These are phyloP conservation scores for Pseudomyrmex sp. DNA, from an alignment of 1,140 invertebrate species.

Conservation along the genomic window DNA sequence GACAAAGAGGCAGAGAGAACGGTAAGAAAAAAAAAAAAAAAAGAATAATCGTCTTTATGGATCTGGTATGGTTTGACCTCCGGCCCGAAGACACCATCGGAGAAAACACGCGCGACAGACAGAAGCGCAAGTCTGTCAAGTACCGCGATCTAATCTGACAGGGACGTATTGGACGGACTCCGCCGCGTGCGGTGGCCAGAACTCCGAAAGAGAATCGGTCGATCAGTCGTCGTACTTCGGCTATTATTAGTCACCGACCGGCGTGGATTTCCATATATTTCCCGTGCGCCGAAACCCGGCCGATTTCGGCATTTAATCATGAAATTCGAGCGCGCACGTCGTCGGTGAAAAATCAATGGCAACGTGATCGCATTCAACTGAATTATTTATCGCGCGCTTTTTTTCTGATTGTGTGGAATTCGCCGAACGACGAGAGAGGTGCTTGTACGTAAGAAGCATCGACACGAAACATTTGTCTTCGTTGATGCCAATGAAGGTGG, in stretches of 20 bases:
- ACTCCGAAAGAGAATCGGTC: constrained; percentile 56
- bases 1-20: constrained; percentile 76
- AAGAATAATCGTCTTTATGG: constrained; percentile 76
- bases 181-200: constrained; percentile 8
- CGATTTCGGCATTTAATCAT: constrained; percentile 28
- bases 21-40: no score
- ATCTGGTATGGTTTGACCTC: constrained; percentile 77
- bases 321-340: not conserved
- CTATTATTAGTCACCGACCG: constrained; percentile 77
- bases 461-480: constrained; percentile 1
- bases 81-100: constrained; percentile 70
- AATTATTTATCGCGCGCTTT: not conserved
- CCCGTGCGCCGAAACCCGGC: constrained; percentile 61
- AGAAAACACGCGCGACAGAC: constrained; percentile 74
- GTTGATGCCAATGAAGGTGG: not conserved
- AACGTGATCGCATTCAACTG: not conserved
- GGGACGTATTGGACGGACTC: constrained; percentile 79
- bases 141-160: constrained; percentile 83
- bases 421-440: not conserved
- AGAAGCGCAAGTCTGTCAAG: constrained; percentile 84
- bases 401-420: not conserved
- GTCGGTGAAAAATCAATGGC: not conserved
- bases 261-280: constrained; percentile 77
- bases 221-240: constrained; percentile 49
- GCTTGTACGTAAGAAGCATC: not conserved